Percentiles rank a stretch among this genome's conserved stretches.
Conservation (phyloP, 2,113 vertebrate genomes). For the Actenoides hombroni region DNA sequence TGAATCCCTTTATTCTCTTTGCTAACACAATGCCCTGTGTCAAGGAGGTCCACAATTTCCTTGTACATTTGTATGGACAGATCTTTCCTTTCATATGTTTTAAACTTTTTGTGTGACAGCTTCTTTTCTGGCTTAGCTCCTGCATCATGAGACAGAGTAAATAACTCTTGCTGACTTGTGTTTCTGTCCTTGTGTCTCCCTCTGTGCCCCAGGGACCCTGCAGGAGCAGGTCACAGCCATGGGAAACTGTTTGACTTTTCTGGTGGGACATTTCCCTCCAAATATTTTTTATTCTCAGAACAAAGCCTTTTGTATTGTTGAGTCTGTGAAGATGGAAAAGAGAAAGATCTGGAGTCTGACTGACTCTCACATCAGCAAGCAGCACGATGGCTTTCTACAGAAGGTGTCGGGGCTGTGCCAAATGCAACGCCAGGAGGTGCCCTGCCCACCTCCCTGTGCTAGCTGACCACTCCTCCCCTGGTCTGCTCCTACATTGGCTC, state of each 20-base stretch:
- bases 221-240: neutral
- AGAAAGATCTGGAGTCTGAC: fast-evolving
- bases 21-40: neutral
- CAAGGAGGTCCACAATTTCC: neutral
- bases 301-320: neutral
- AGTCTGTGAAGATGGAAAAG: neutral
- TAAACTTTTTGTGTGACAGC: neutral
- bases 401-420: neutral
- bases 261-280: neutral
- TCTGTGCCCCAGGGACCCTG: neutral
- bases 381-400: fast-evolving
- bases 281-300: neutral
- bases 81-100: neutral
- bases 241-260: neutral
- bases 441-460: neutral
- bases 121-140: neutral
- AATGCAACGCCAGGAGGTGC: neutral
- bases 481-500: neutral
- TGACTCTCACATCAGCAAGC: neutral
- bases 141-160: neutral
- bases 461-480: neutral
- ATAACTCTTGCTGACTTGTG: neutral
- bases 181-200: neutral
- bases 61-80: neutral
- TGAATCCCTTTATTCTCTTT: neutral